Percentiles rank a stretch among this genome's conserved stretches.
Conservation (phyloP, 2,888 invertebrate species). For the Anorthoa munda region DNA sequence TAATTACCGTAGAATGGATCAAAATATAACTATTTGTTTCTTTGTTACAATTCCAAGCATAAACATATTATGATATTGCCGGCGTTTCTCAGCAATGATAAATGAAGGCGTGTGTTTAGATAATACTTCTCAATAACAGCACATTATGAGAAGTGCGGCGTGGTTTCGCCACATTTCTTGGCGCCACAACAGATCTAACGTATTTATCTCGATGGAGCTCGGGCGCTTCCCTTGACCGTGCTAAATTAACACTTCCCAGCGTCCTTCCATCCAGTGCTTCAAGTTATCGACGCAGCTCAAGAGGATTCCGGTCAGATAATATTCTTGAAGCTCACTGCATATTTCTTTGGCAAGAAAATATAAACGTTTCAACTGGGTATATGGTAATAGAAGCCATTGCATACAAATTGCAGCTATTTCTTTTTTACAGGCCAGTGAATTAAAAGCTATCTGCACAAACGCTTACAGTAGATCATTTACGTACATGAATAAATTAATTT, state of each 20-base stretch:
- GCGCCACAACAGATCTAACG: constrained; percentile 40
- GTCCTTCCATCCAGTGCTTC: constrained; percentile 36
- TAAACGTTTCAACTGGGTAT: constrained; percentile 11
- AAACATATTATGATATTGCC: constrained; percentile 17
- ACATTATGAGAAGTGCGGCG: constrained; percentile 40
- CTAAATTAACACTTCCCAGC: constrained; percentile 49
- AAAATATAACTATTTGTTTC: constrained; percentile 28
- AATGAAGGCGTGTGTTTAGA: constrained; percentile 35
- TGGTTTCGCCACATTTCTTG: constrained; percentile 40
- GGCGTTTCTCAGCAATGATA: constrained; percentile 44
- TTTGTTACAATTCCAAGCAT: constrained; percentile 35
- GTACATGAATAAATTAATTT: constrained; percentile 30
- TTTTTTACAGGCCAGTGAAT: constrained; percentile 41
- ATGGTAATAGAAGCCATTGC: constrained; percentile 50
- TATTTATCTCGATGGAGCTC: constrained; percentile 58
- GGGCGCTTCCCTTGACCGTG: constrained; percentile 59
- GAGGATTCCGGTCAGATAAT: constrained; percentile 30
- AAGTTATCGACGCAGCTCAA: constrained; percentile 47
- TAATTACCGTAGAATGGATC: constrained; percentile 19
- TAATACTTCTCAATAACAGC: constrained; percentile 33
- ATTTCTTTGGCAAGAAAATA: constrained; percentile 23
- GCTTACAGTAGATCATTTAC: constrained; percentile 17
- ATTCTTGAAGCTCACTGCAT: constrained; percentile 22
- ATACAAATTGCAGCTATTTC: constrained; percentile 33
- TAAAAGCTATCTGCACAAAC: constrained; percentile 20